Conservation (phyloP, 2,113 vertebrate genomes). For the Clarias magur region DNA sequence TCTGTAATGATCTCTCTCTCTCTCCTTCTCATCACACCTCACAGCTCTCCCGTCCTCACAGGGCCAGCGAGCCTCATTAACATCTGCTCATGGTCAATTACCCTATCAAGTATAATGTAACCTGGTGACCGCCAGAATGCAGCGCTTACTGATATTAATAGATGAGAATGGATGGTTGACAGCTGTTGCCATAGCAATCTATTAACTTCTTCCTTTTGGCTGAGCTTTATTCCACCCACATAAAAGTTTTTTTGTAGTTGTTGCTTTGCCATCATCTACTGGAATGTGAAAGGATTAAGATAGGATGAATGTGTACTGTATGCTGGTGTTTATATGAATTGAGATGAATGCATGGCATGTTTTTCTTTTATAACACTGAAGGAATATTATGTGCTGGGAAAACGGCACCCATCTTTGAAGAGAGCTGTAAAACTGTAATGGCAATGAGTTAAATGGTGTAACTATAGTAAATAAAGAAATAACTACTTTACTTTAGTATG, state of each 20-base stretch:
- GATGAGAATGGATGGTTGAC: constrained; percentile 63
- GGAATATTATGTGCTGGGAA: background rate
- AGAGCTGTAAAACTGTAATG: background rate
- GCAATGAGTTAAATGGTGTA: background rate
- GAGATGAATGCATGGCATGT: background rate
- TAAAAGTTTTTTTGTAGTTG: background rate
- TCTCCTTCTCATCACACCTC: constrained; percentile 51
- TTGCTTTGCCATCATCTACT: background rate
- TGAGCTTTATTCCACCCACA: constrained; percentile 35
- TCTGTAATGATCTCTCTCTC: background rate
- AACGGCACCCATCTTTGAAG: background rate
- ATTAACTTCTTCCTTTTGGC: constrained; percentile 46
- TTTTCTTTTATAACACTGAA: background rate
- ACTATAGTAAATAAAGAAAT: background rate
- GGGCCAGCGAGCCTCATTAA: constrained; percentile 63
- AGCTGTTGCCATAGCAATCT: constrained; percentile 62
- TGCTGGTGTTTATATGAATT: constrained; percentile 6
- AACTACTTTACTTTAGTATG: background rate
- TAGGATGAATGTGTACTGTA: background rate
- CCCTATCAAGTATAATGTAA: constrained; percentile 52
- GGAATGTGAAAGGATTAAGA: background rate
- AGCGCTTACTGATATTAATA: constrained; percentile 55
- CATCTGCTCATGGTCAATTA: constrained; percentile 72
- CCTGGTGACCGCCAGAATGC: constrained; percentile 57
- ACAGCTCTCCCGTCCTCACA: constrained; percentile 23